phyloP scores from a whole-genome alignment of 2,888 invertebrate species.

The Leptodirus hochenwartii region DNA sequence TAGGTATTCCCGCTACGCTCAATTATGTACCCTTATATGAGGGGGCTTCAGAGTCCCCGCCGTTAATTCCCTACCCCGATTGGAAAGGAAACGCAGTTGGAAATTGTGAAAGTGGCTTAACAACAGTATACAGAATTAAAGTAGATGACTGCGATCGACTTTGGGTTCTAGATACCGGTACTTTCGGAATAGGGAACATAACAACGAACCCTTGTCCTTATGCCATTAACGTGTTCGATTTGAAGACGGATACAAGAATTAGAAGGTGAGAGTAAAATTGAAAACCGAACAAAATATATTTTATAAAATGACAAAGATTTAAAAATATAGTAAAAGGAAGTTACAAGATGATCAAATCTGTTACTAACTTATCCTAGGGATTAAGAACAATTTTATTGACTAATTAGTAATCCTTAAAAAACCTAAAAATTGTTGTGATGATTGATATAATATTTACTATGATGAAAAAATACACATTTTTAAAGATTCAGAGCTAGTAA shows the following conservation, averaged over 20 bases:
- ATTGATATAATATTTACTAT: too few relatives aligned
- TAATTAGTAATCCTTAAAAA: too few relatives aligned
- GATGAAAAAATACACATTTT: too few relatives aligned
- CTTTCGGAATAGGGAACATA: slow-evolving; percentile 58
- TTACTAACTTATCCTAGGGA: too few relatives aligned
- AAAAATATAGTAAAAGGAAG: too few relatives aligned
- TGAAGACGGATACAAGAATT: slow-evolving; percentile 51
- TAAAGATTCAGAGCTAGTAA: too few relatives aligned
- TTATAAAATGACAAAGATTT: too few relatives aligned
- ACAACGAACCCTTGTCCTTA: slow-evolving; percentile 66
- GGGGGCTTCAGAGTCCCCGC: slow-evolving; percentile 47
- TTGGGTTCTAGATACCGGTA: slow-evolving; percentile 73
- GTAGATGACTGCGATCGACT: slow-evolving; percentile 62
- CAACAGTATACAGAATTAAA: slow-evolving; percentile 62
- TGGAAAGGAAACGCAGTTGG: slow-evolving; percentile 57
- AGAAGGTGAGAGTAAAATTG: too few relatives aligned
- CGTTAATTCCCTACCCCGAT: slow-evolving; percentile 60
- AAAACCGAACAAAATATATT: too few relatives aligned
- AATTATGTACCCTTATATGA: slow-evolving; percentile 59
- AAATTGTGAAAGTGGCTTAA: slow-evolving; percentile 54
- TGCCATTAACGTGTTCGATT: slow-evolving; percentile 56
- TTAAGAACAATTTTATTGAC: too few relatives aligned
- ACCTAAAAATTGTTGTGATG: too few relatives aligned
- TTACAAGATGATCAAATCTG: too few relatives aligned
- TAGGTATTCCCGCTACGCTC: slow-evolving; percentile 64